Evolutionary conservation across 2,113 vertebrate species (phyloP).

Genomic region (Laticauda colubrina): DNA sequence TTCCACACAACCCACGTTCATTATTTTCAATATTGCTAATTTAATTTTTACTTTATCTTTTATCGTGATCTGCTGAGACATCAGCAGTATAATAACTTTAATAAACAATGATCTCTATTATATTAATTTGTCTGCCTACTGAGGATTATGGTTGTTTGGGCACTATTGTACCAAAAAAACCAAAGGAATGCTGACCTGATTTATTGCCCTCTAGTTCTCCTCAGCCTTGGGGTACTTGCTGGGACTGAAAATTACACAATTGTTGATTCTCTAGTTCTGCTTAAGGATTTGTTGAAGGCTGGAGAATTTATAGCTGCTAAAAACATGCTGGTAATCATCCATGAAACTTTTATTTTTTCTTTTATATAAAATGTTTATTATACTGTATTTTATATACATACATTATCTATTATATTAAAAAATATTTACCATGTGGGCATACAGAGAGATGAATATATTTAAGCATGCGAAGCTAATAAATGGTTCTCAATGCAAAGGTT

Average conservation of each 20-base stretch:
- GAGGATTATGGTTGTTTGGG: not conserved
- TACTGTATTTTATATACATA: not conserved
- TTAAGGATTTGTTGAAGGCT: not conserved
- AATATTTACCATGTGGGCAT: not conserved
- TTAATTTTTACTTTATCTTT: not conserved
- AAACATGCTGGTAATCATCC: not conserved
- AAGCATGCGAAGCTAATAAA: not conserved
- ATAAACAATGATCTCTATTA: not conserved
- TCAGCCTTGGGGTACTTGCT: not conserved
- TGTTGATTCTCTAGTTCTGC: not conserved
- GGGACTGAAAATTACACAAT: not conserved
- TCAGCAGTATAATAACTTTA: not conserved
- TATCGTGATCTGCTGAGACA: not conserved
- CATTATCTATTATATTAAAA: not conserved
- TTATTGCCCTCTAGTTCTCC: not conserved
- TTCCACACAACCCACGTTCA: not conserved
- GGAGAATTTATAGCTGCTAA: not conserved
- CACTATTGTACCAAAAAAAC: not conserved
- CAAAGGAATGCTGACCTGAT: not conserved
- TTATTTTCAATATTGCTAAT: not conserved
- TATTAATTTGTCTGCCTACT: not conserved
- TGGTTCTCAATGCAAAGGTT: not conserved
- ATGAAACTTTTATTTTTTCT: not conserved
- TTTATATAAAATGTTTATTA: not conserved
- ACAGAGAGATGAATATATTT: not conserved